These are phyloP conservation scores for Ptilorrhoa leucosticta DNA, from an alignment of 2,113 vertebrate genomes.

Conservation along the genomic window DNA sequence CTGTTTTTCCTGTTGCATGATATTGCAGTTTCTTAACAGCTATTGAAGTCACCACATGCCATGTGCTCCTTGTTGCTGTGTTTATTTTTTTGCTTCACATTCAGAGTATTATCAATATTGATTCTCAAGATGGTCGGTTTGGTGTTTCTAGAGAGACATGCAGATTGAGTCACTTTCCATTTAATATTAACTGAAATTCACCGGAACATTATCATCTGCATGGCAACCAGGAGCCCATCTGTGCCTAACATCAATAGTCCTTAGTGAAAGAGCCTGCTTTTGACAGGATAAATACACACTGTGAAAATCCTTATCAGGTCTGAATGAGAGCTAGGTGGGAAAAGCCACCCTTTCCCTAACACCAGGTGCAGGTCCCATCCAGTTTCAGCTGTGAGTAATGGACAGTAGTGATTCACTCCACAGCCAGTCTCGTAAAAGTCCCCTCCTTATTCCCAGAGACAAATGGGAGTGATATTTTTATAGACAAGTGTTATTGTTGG, in stretches of 20 bases:
- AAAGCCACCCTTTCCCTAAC: background rate
- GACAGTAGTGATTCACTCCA: background rate
- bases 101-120: slow-evolving; percentile 1
- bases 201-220: background rate
- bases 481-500: background rate
- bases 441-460: background rate
- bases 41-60: background rate
- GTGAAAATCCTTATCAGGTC: background rate
- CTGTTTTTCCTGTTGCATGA: background rate
- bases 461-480: background rate
- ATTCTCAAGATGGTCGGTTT: background rate
- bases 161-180: background rate
- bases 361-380: background rate
- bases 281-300: background rate
- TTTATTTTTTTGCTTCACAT: background rate
- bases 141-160: background rate
- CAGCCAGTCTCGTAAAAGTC: background rate
- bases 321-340: background rate
- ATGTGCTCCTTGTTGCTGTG: background rate
- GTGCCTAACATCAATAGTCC: background rate
- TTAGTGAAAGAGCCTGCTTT: background rate
- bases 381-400: background rate
- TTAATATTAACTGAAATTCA: slow-evolving; percentile 26
- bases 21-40: background rate
- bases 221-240: slow-evolving; percentile 20